Evolutionary conservation across 2,797 vertebrate species (phyloP).

Genomic region (Sebastes hubbsi): DNA sequence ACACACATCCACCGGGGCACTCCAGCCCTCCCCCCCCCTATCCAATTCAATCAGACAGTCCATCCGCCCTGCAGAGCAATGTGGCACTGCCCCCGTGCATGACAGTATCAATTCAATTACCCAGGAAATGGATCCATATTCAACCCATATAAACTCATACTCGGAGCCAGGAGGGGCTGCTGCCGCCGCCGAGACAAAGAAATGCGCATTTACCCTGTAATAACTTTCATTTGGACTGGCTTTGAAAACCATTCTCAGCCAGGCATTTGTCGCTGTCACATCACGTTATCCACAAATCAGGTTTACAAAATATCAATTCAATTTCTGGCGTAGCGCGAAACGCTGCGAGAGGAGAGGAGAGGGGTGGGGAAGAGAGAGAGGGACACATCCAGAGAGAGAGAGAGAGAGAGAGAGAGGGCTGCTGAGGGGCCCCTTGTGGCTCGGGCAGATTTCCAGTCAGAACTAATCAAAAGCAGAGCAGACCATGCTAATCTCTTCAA

Average conservation of each 20-base stretch:
- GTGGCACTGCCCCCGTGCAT: slow-evolving; percentile 91
- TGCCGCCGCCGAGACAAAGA: slow-evolving; percentile 89
- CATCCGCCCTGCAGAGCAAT: slow-evolving; percentile 88
- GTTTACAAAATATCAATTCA: slow-evolving; percentile 99
- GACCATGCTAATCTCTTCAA: slow-evolving; percentile 95
- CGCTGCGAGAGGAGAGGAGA: slow-evolving; percentile 27
- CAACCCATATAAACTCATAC: slow-evolving; percentile 84
- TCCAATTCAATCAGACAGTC: slow-evolving; percentile 92
- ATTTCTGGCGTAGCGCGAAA: slow-evolving; percentile 91
- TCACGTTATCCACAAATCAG: slow-evolving; percentile 99
- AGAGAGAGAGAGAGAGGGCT: slow-evolving; percentile 26
- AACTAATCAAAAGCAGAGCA: slow-evolving; percentile 95
- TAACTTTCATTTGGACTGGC: slow-evolving; percentile 98
- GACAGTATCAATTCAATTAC: slow-evolving; percentile 99
- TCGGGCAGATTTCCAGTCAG: slow-evolving; percentile 95
- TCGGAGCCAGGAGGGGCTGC: slow-evolving; percentile 68
- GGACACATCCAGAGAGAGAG: not conserved
- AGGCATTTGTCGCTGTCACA: slow-evolving; percentile 99
- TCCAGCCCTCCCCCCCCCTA: slow-evolving; percentile 41
- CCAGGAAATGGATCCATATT: slow-evolving; percentile 94
- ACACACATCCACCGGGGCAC: not conserved
- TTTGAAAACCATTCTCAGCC: slow-evolving; percentile 97
- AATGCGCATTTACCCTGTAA: slow-evolving; percentile 96
- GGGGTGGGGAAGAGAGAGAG: not conserved
- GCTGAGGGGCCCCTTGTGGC: slow-evolving; percentile 95